Base-by-base conservation (phyloP, 2,797 vertebrate species). In the Catharus ustulatus region DNA sequence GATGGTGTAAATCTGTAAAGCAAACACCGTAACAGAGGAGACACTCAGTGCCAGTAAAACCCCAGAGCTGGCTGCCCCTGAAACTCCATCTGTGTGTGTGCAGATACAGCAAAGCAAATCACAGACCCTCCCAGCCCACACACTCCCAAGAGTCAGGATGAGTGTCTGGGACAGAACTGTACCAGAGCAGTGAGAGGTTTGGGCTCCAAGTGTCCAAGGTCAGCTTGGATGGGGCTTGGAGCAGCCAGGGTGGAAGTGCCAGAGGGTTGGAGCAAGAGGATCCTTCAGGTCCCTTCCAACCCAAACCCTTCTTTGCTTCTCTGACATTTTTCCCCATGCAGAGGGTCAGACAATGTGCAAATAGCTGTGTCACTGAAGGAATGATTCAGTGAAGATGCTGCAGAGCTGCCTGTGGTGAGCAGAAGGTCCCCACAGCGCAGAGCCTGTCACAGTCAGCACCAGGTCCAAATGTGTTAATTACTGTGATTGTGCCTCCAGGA, bases 351-450 rank as follows among this genome's bases (percentile, higher is more conserved):
- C 32, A 49, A n/a, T 0, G 18, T 45, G 54, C 17, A 9, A 24
- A 15, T 32, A 15, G 24, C 34, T 22, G 14, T 51, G 48, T 42
- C 15, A 14, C 27, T 34, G 52, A 63, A 61, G 34, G 42, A 80
- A 34, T 29, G 86, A 68, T 23, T 88, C 23, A 24, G 57, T 63
- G 43, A 24, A 58, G 82, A 23, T 38, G 68, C 67, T 69, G 6
- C 61, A 23, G 69, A 62, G 66, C 82, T 87, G 54, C 22, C 69
- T 87, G 64, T 23, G 64, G 79, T 59, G 93, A 86, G 30, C 40
- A 59, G 55, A 78, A 94, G 29, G 15, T 51, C 54, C 27, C 17
- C 62, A 10, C 76, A 88, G 79, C 2, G 2, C 4, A 52, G 64
- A 74, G 61, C 30, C 49, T 68, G 74, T 54, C 58, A 19, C 8